Evolutionary conservation across 2,888 invertebrate species (phyloP), one percentile per base, ranked within the genome.

Genomic region (Pammene fasciana): DNA sequence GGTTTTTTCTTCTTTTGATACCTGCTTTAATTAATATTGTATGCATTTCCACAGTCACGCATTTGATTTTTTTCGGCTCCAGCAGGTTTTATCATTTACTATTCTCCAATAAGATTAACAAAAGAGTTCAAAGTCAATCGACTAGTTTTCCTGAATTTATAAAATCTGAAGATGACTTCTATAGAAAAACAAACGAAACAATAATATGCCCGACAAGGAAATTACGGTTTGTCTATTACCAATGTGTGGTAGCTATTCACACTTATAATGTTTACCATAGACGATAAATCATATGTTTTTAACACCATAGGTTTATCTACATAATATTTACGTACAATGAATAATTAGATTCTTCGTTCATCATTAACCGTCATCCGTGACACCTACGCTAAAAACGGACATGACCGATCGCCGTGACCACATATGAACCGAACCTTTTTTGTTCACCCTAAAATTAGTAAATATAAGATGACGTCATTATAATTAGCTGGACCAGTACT

Each of bases 381-480:
- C 79, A 78, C 75, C 77, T 73, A 77, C 75, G 73, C 79, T 77
- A 79, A 82, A 82, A 79, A 79, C 75, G 75, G 72, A 74, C 73
- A 80, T 80, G 77, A 80, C 79, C 78, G 80, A 78, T 79, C 75
- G 68, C 73, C 72, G 71, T 41, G 55, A 65, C 52, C 50, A n/a
- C 57, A 62, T 43, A 52, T 65, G 55, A 67, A 67, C 55, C 41
- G 50, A 71, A 55, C 50, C 43, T 54, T 62, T 52, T 66, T 64
- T 71, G 60, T 68, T 48, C 52, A 70, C 56, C 57, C 38, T 59
- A 57, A 18, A 71, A 72, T 70, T 72, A 66, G 70, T 68, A 65
- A 72, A 70, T 50, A 61, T 34, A 68, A 43, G 45, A 75, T 80
- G 76, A 79, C 73, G 78, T 73, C 76, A 78, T 66, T 59, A 56